Base-by-base conservation (phyloP, 2,888 invertebrate genomes). In the Pocota personata region DNA sequence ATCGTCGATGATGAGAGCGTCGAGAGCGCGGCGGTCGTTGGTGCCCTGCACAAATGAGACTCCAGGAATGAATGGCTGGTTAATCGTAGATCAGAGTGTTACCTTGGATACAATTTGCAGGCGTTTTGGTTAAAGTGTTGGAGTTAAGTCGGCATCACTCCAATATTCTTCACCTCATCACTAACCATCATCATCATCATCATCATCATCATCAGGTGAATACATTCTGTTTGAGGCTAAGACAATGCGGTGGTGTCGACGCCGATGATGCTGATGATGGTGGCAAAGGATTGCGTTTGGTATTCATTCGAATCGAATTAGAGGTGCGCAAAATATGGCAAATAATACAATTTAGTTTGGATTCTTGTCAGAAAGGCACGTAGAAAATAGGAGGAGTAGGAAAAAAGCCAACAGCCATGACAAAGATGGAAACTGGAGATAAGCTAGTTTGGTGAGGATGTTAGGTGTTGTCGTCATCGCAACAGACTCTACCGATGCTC, bases 231-330 rank as follows among this genome's bases (percentile, higher is more conserved):
- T 73, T 16, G 12, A 67, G 64, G 52, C 77, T 46, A 24, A 27
- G 50, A 60, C 60, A 37, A 78, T 55, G 35, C 40, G 43, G 40
- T 72, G 62, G 75, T 75, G 80, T 57, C 35, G 79, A 78, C 52
- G 66, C 58, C 37, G 75, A 64, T 32, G 46, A 16, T 35, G 80
- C 57, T 78, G 57, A 57, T 67, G 52, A 66, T 66, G 52, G 24
- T 60, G 64, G 52, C 24, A 71, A 30, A 58, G 79, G 58, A 67
- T 60, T 77, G 64, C 72, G 76, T 78, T 72, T 73, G 67, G 79
- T 73, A 82, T 86, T 77, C 86, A 86, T 82, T 86, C 71, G 82
- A 86, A 82, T 86, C 86, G 76, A 86, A 86, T 86, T 86, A 86
- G 82, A 86, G 82, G 82, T 82, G 86, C 76, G 76, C 86, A 86